Evolutionary conservation across 2,113 vertebrate genomes (phyloP).

Genomic region (Myxocyprinus asiaticus): DNA sequence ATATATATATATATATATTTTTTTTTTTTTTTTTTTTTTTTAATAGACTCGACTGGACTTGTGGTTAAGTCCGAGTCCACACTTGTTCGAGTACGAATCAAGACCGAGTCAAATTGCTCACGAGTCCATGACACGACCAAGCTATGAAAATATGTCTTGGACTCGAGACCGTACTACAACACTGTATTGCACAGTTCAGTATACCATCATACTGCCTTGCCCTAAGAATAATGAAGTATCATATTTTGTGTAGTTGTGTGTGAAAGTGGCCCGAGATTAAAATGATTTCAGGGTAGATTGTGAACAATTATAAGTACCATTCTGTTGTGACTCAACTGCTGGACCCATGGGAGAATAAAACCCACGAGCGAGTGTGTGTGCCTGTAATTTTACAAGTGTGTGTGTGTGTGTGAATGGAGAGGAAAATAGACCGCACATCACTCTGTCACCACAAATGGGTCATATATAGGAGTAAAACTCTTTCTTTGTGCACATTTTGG

Average conservation of each 20-base stretch:
- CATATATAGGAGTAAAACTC: not conserved
- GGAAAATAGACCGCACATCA: not conserved
- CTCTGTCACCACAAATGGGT: not conserved
- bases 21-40: no score
- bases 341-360: conserved; percentile 36
- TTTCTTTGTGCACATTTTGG: not conserved
- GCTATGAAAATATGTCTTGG: no score
- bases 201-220: no score
- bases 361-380: conserved; percentile 27
- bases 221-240: not conserved
- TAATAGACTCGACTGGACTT: no score
- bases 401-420: not conserved
- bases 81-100: no score
- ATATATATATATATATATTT: no score
- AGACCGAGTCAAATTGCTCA: no score
- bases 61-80: no score
- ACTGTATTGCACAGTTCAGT: no score
- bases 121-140: no score
- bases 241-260: conserved; percentile 40
- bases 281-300: conserved; percentile 64
- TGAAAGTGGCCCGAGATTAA: conserved; percentile 58
- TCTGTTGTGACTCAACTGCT: conserved; percentile 51
- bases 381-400: no score
- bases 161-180: no score
- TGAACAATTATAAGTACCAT: conserved; percentile 58